Evolutionary conservation across 1,140 invertebrate genomes (phyloP), one percentile per base, ranked within the genome.

Genomic region (Cydia fagiglandana): DNA sequence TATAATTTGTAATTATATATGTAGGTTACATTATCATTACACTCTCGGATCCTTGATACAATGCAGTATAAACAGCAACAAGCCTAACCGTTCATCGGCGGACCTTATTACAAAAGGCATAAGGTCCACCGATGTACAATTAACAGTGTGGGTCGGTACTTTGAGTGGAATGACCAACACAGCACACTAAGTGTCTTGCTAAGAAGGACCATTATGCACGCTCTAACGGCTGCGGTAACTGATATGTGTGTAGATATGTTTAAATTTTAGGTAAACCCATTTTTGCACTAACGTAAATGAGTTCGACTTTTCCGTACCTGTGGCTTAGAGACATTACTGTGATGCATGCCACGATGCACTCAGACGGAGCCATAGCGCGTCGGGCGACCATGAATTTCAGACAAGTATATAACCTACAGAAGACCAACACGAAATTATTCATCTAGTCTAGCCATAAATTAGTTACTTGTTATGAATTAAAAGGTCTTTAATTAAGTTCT

Each of bases 271-370:
- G 4, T 10, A 13, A 34, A 38, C 64, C 7, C 13, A 66, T 34
- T 38, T 66, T 66, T 66, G 20, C 56, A 24, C 20, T 4, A 34
- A 66, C 17, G 17, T 34, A 15, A 66, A 34, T 15, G 30, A 30
- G 30, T 66, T 66, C 5, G 15, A 6, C 17, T 66, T n/a, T n/a
- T n/a, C 30, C 10, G 64, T 66, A 34, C 30, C 64, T 34, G 24
- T 66, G 6, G 13, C 30, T 34, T 38, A 66, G 24, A 24, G 2
- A 66, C 28, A 66, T 34, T 17, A 66, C 64, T 34, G 30, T 66
- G 64, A 66, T 66, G 30, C 30, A 66, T 66, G 64, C 64, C 9
- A 15, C 64, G 64, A 34, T 66, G 64, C 64, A 66, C 64, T 66
- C 64, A 17, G 30, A 17, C 64, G 30, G 64, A 61, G 56, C 56